Evolutionary conservation across 2,888 invertebrate species (phyloP), one percentile per base, ranked within the genome.

Genomic region (Laothoe populi): DNA sequence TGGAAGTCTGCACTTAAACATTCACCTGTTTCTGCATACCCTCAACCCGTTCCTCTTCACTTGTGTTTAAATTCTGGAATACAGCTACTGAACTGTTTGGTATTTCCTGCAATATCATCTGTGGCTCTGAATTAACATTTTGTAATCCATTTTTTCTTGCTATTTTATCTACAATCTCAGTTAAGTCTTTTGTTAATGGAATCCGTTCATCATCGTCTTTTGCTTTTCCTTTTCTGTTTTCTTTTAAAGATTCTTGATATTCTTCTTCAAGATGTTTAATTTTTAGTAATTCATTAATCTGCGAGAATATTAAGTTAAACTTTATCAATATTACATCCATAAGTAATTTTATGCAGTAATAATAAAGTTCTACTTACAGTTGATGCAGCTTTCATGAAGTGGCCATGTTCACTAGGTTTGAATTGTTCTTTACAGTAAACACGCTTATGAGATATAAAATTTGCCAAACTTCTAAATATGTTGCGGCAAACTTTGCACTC

Each of bases 391-490:
- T 88, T 88, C 49, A 87, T 77, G 72, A 91, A 91, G 70, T 93
- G 88, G 48, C 88, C 88, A 77, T 92, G 90, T 62, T 87, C 65
- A 2, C 85, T 83, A 57, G 89, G 77, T 72, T 90, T 91, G 72
- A 93, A 95, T 67, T 92, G 94, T 63, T 94, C 93, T 70, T 87
- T 94, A 78, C 98, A 98, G 82, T 96, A 98, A 44, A 95, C 94
- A 64, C 98, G 94, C 87, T 98, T 98, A 83, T 98, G 98, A 40
- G 97, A 95, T 71, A 98, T 94, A 79, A 98, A 97, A 88, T 98
- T 98, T 16, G 96, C 96, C 68, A 98, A 90, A 81, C 97, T 97
- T 71, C 98, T 94, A 83, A 97, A 98, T 77, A 98, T 93, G 78
- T 96, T 97, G 40, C 96, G 94, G 80, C 98, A 98, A 21, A 96